Evolutionary conservation across 2,888 invertebrate genomes (phyloP).

Genomic region (Drosophila silvestris): DNA sequence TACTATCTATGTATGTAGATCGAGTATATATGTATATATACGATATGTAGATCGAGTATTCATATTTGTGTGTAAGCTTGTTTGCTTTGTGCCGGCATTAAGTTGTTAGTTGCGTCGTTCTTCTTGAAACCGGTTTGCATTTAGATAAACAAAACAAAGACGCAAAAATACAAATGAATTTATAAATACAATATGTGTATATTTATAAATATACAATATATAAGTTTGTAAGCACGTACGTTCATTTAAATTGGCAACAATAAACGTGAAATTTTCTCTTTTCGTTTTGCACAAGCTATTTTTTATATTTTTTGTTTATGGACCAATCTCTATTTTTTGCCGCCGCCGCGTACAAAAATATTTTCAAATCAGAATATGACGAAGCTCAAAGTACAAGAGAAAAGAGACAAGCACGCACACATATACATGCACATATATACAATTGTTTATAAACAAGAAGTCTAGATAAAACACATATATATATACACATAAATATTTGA

Average conservation of each 20-base stretch:
- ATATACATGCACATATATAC: neutral
- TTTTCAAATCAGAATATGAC: constrained; percentile 66
- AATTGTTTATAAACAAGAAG: constrained; percentile 57
- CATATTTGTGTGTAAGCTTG: constrained; percentile 13
- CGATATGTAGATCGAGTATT: neutral
- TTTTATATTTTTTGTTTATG: constrained; percentile 41
- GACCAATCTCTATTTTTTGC: constrained; percentile 51
- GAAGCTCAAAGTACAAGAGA: constrained; percentile 64
- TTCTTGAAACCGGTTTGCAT: constrained; percentile 63
- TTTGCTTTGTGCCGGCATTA: constrained; percentile 44
- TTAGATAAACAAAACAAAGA: constrained; percentile 34
- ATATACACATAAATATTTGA: constrained; percentile 16
- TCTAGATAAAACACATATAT: constrained; percentile 10
- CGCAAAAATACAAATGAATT: constrained; percentile 4
- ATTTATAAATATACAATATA: constrained; percentile 26
- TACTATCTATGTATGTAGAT: neutral
- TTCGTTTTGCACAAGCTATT: constrained; percentile 45
- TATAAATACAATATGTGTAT: constrained; percentile 9
- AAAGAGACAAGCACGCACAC: constrained; percentile 30
- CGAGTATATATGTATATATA: neutral
- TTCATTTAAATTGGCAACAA: constrained; percentile 29
- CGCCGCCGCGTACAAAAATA: constrained; percentile 36
- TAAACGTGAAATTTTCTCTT: constrained; percentile 59
- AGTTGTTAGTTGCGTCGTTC: constrained; percentile 51
- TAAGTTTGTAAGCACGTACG: neutral